A percentile compares a stretch with the other conserved stretches of the same genome.
Conservation (phyloP, 1,140 invertebrate genomes). For the Coptotermes formosanus region DNA sequence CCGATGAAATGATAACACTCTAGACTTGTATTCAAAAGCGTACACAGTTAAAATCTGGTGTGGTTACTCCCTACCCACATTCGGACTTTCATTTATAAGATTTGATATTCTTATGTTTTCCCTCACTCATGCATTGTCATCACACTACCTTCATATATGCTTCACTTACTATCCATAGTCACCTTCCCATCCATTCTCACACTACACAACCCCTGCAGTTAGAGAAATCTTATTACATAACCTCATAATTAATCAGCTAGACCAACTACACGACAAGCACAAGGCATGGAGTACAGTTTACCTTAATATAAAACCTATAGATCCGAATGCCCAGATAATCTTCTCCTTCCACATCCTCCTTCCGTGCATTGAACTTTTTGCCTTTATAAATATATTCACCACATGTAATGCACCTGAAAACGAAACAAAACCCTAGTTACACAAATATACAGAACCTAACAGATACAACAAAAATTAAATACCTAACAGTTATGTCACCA, state of each 20-base stretch:
- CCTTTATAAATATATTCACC: conserved; percentile 99
- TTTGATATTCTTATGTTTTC: too few relatives aligned
- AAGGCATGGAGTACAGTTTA: conserved; percentile 39
- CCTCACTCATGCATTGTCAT: too few relatives aligned
- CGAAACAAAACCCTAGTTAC: conserved; percentile 27
- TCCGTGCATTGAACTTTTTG: conserved; percentile 98
- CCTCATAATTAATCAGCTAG: not conserved
- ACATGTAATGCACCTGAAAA: conserved; percentile 87
- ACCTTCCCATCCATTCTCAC: too few relatives aligned
- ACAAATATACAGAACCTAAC: not conserved
- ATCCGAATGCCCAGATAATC: conserved; percentile 97
- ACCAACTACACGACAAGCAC: too few relatives aligned
- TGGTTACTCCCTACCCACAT: not conserved
- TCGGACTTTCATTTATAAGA: not conserved
- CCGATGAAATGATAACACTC: too few relatives aligned
- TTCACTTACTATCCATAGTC: too few relatives aligned
- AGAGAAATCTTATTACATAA: too few relatives aligned
- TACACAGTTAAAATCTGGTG: not conserved
- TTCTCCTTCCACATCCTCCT: conserved; percentile 98
- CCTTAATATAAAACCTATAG: conserved; percentile 91
- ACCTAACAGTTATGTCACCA: too few relatives aligned
- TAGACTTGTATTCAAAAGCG: too few relatives aligned
- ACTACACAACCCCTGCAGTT: too few relatives aligned
- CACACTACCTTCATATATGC: too few relatives aligned
- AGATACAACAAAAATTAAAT: too few relatives aligned